Evolutionary conservation across 2,797 vertebrate species (phyloP).

Genomic region (Linurgus olivaceus): DNA sequence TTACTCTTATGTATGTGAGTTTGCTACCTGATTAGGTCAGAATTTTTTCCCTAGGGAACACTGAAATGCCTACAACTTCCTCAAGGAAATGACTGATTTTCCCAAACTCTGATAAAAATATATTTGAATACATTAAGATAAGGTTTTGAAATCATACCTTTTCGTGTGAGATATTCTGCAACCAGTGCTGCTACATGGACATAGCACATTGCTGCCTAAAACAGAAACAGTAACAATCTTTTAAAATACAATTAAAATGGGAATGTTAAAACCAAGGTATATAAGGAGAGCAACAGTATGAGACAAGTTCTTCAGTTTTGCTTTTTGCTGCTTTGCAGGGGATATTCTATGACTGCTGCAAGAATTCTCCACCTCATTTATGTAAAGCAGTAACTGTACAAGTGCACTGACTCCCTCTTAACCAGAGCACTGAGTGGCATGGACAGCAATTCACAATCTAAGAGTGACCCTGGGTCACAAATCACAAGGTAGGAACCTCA

Average conservation of each 20-base stretch:
- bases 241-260: neutral
- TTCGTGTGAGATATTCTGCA: slow-evolving; percentile 93
- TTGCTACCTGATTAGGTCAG: neutral
- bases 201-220: slow-evolving; percentile 95
- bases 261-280: neutral
- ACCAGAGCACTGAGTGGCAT: neutral
- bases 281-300: neutral
- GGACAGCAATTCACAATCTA: neutral
- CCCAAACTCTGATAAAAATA: neutral
- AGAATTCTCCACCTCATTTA: neutral
- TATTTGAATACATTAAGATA: neutral
- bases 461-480: neutral
- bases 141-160: slow-evolving; percentile 80
- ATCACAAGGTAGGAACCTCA: neutral
- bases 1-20: neutral
- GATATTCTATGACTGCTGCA: neutral
- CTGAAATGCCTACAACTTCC: neutral
- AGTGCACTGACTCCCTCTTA: neutral
- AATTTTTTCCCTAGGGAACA: neutral
- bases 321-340: neutral
- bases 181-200: slow-evolving; percentile 97
- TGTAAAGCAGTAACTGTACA: neutral
- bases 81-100: neutral
- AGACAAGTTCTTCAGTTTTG: neutral
- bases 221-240: neutral